Evolutionary conservation across 2,797 vertebrate species (phyloP).

Genomic region (Neosilurus hyrtlii): DNA sequence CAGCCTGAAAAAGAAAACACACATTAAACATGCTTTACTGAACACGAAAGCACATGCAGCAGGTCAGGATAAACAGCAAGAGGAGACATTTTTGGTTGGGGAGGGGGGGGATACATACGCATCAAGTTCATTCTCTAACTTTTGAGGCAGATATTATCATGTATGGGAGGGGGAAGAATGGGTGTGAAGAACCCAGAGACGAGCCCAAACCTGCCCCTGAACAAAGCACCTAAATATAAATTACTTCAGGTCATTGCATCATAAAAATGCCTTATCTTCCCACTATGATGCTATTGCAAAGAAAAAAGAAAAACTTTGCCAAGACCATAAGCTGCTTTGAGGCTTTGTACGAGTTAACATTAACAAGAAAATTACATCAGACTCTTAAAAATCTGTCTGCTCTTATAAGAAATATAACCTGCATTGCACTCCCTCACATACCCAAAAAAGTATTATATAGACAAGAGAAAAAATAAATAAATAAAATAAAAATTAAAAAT

Average conservation of each 20-base stretch:
- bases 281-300: slow-evolving; percentile 8
- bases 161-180: not conserved
- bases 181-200: not conserved
- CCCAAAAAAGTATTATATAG: not conserved
- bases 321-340: slow-evolving; percentile 4
- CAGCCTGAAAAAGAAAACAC: slow-evolving; percentile 47
- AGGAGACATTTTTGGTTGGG: not conserved
- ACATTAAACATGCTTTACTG: slow-evolving; percentile 5
- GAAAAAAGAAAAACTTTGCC: not conserved
- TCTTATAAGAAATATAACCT: not conserved
- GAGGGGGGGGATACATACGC: no score
- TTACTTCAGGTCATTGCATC: slow-evolving; percentile 32
- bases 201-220: slow-evolving; percentile 17
- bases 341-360: slow-evolving; percentile 3
- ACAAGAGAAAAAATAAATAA: slow-evolving; percentile 1
- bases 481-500: not conserved
- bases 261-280: slow-evolving; percentile 24
- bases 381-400: not conserved
- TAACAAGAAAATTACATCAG: slow-evolving; percentile 36
- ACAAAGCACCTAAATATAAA: slow-evolving; percentile 27
- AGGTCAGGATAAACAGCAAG: not conserved
- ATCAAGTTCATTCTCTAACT: not conserved
- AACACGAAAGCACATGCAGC: slow-evolving; percentile 4
- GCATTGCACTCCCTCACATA: not conserved
- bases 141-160: not conserved